Percentiles rank a stretch among this genome's conserved stretches.
phyloP scores from a whole-genome alignment of 2,888 invertebrate species.

The Agrotis ipsilon region DNA sequence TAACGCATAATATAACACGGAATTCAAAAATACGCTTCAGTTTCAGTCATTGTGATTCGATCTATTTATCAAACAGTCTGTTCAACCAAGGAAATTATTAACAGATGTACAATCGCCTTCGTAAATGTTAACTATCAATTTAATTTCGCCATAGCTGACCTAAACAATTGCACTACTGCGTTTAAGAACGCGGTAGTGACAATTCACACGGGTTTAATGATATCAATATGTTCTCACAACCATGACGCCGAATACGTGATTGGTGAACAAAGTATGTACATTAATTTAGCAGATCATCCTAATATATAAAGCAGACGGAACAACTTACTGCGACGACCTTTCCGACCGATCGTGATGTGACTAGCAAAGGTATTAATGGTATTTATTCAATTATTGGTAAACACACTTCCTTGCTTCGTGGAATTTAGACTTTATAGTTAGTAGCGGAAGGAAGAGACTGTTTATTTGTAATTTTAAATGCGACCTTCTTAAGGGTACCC shows the following conservation, averaged over 20 bases:
- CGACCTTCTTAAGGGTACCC: conserved; percentile 51
- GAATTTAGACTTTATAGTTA: conserved; percentile 34
- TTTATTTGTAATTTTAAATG: conserved; percentile 37
- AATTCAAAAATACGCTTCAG: conserved; percentile 14
- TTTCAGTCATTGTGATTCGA: conserved; percentile 33
- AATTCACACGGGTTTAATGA: conserved; percentile 62
- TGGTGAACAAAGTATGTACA: conserved; percentile 45
- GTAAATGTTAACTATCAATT: conserved; percentile 19
- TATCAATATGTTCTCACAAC: conserved; percentile 56
- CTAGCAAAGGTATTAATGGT: conserved; percentile 49
- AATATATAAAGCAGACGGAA: conserved; percentile 37
- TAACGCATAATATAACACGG: conserved; percentile 25
- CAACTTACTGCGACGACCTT: conserved; percentile 54
- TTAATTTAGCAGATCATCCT: conserved; percentile 56
- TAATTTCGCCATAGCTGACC: conserved; percentile 41
- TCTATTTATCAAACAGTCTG: conserved; percentile 8
- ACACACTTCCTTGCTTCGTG: conserved; percentile 50
- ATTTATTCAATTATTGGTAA: conserved; percentile 50
- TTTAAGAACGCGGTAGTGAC: conserved; percentile 57
- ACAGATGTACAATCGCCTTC: conserved; percentile 10
- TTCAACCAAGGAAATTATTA: conserved; percentile 9
- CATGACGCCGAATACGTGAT: conserved; percentile 61
- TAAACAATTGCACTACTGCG: conserved; percentile 46
- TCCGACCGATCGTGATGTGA: conserved; percentile 59
- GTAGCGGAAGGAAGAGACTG: conserved; percentile 56